These are phyloP conservation scores for Oryzias melastigma DNA, from an alignment of 2,113 vertebrate genomes.

Conservation along the genomic window DNA sequence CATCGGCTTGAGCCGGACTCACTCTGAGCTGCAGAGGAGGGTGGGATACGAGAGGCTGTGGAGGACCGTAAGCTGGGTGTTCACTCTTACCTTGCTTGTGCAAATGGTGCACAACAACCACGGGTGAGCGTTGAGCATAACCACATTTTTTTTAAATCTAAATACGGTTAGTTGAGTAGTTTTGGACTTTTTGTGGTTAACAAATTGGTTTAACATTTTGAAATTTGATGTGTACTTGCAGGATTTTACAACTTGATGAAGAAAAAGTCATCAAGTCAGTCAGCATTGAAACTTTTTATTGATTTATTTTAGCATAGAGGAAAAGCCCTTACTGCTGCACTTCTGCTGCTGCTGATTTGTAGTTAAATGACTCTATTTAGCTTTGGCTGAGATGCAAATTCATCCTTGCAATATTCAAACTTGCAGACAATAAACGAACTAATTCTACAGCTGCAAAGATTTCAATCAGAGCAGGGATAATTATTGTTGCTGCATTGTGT, in stretches of 20 bases:
- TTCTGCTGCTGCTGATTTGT: conserved; percentile 10
- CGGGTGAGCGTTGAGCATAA: conserved; percentile 75
- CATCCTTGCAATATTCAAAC: conserved; percentile 13
- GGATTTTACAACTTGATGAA: conserved; percentile 1
- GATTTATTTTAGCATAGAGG: neutral
- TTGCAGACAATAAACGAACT: conserved; percentile 24
- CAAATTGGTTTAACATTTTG: neutral
- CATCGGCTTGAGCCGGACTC: conserved; percentile 77
- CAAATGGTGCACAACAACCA: conserved; percentile 84
- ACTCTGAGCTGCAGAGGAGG: conserved; percentile 55
- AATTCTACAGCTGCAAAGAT: conserved; percentile 23
- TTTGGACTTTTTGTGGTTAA: no score
- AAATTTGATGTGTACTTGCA: neutral
- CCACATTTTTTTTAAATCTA: conserved; percentile 12
- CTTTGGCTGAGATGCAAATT: conserved; percentile 10
- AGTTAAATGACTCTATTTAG: conserved; percentile 13
- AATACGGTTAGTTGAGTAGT: neutral
- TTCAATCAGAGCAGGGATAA: conserved; percentile 27
- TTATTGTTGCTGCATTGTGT: conserved; percentile 35
- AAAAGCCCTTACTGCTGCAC: conserved; percentile 9
- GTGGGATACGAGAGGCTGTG: conserved; percentile 61
- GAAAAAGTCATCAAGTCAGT: neutral
- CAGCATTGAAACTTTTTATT: conserved; percentile 10
- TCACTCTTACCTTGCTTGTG: conserved; percentile 77
- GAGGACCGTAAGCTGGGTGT: conserved; percentile 80